Base-by-base conservation (phyloP, 2,888 invertebrate genomes). In the Caenorhabditis angaria region DNA sequence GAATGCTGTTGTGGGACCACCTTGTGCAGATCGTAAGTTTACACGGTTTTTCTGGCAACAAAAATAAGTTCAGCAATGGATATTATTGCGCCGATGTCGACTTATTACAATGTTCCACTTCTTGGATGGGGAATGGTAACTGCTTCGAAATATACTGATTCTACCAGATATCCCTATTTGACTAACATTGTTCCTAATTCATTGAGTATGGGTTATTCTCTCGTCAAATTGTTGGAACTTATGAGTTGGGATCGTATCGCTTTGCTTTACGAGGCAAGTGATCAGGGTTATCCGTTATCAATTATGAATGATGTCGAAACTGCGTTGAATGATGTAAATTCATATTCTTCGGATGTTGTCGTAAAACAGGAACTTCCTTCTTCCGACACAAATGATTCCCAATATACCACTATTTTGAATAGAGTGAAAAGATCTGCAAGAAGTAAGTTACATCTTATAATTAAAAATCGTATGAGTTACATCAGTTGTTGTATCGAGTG, bases 1-100 rank as follows among this genome's bases (percentile, higher is more conserved):
- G 18, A 81, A 83, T 60, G 76, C 70, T 2, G 57, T 83, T 14
- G 71, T 83, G 25, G 82, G 79, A 18, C 67, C 83, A 3, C 82
- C 83, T 1, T 83, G 83, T 47, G 64, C 64, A 24, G 61, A 61
- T 51, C 70, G 75, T 76, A 57, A 59, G 61, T 51, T 51, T 27
- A 27, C 2, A 14, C 5, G n/a, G 14, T 14, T 14, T 14, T 14
- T n/a, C 48, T 27, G 4, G 1, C 10, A 18, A 22, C 6, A 4
- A 54, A 58, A 10, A n/a, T 20, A 10, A 18, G 20, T 63, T 55
- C 32, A 47, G 73, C 74, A 0, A 66, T 74, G 74, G 74, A 66
- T 28, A 50, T 74, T 1, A 69, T 74, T 66, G 75, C 55, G 22
- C 66, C 69, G 24, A 77, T 61, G 80, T 71, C 65, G 22, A 76